Evolutionary conservation across 2,888 invertebrate genomes (phyloP).

Genomic region (Pseudococcus viburni): DNA sequence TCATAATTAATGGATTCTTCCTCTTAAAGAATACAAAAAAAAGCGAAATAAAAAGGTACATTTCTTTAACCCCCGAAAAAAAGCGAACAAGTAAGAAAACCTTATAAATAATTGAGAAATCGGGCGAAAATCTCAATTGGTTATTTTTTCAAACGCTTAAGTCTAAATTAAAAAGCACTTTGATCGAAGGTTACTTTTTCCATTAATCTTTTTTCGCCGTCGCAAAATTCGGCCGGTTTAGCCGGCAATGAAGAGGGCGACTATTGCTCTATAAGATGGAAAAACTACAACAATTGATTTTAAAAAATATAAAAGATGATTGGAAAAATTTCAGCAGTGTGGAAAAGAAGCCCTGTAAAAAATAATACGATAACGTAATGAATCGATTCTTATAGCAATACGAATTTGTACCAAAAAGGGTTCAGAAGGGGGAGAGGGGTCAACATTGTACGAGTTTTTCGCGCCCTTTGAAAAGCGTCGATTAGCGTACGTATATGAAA

Average conservation of each 20-base stretch:
- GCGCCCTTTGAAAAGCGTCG: conserved; percentile 12
- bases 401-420: background rate
- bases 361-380: conserved; percentile 38
- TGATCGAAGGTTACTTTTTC: conserved; percentile 49
- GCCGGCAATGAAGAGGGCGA: background rate
- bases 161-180: conserved; percentile 51
- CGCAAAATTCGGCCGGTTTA: conserved; percentile 26
- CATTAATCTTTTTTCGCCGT: conserved; percentile 10
- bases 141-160: conserved; percentile 37
- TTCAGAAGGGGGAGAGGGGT: background rate
- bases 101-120: conserved; percentile 30
- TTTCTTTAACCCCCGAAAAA: background rate
- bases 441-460: background rate
- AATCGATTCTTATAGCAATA: conserved; percentile 37
- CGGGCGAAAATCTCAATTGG: conserved; percentile 32
- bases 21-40: background rate
- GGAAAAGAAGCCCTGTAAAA: conserved; percentile 4
- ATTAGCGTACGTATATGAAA: conserved; percentile 28
- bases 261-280: background rate
- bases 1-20: conserved; percentile 37
- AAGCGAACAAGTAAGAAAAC: background rate
- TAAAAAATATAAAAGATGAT: conserved; percentile 44
- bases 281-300: conserved; percentile 29
- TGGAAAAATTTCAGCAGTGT: conserved; percentile 6
- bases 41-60: conserved; percentile 6